Evolutionary conservation across 2,888 invertebrate genomes (phyloP), one percentile per base, ranked within the genome.

Genomic region (Siphlonurus alternatus): DNA sequence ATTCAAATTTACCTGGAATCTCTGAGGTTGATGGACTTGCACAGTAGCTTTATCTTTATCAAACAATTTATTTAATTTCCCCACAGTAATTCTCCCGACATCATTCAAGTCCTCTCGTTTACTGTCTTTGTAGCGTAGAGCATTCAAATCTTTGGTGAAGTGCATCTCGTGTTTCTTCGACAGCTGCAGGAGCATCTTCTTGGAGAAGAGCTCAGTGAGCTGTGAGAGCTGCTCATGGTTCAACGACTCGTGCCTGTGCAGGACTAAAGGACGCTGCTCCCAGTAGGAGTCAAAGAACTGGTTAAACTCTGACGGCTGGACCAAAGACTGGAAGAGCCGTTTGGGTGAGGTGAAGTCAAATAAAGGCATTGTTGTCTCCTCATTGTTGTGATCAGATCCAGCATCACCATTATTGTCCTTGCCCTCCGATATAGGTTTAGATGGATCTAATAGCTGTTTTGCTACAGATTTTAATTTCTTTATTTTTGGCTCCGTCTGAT

Each of bases 1-100:
- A n/a, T n/a, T n/a, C n/a, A n/a, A n/a, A n/a, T n/a, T 53, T 65
- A 66, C 67, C 65, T 66, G 64, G 38, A 66, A 67, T 24, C 66
- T 62, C 23, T 67, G 67, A 3, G 67, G 67, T 62, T 67, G 67
- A 60, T 67, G 67, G 25, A 67, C 61, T 25, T 67, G 67, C 23
- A 67, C 61, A n/a, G 67, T 67, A 38, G 63, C 66, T 53, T 67
- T 67, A 18, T 67, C 64, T 23, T 65, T 61, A 19, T 63, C 56
- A 23, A 65, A 64, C 2, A 67, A 61, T 38, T 65, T 63, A 20
- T 62, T 56, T n/a, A 67, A 59, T 25, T 66, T 67, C 2, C 59
- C 38, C 18, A 59, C 38, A 7, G 67, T 65, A 64, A 56, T 62
- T 61, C 64, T 25, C 25, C 63, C 61, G 25, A 63, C 61, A 24